These are phyloP conservation scores for Leptoclinus maculatus DNA, from an alignment of 2,797 vertebrate genomes.

Conservation along the genomic window DNA sequence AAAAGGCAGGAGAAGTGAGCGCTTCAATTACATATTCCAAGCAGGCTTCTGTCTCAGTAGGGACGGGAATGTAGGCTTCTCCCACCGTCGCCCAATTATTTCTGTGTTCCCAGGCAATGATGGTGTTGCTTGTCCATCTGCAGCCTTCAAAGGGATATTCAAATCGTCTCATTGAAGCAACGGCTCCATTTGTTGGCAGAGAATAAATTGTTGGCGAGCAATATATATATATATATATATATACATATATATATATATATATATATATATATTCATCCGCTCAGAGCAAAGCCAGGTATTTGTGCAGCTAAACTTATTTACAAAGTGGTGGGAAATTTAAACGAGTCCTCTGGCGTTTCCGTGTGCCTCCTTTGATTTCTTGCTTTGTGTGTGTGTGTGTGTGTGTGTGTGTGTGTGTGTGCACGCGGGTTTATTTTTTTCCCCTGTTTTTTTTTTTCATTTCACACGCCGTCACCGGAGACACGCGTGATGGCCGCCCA, in stretches of 20 bases:
- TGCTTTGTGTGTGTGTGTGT: neutral
- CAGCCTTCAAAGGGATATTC: constrained; percentile 79
- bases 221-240: neutral
- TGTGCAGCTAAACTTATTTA: constrained; percentile 75
- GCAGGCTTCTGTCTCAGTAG: constrained; percentile 56
- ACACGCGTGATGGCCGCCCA: constrained; percentile 49
- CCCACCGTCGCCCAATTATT: constrained; percentile 78
- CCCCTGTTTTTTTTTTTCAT: constrained; percentile 23
- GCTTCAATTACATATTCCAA: constrained; percentile 67
- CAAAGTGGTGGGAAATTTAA: constrained; percentile 73
- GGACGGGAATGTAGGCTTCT: constrained; percentile 55
- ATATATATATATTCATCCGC: constrained; percentile 11
- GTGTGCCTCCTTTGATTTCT: constrained; percentile 29
- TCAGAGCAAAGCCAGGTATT: constrained; percentile 72
- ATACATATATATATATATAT: too few relatives aligned
- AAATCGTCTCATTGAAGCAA: constrained; percentile 70
- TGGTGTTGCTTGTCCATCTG: constrained; percentile 74
- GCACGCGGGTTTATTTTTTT: neutral
- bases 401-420: neutral
- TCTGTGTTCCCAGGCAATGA: constrained; percentile 74
- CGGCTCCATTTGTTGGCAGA: constrained; percentile 67
- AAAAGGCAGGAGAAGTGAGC: constrained; percentile 70
- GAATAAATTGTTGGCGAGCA: constrained; percentile 65
- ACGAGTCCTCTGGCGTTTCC: constrained; percentile 60
- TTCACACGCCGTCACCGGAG: constrained; percentile 61